These are phyloP conservation scores for Apamea sordens DNA, from an alignment of 2,888 invertebrate genomes.

Conservation along the genomic window DNA sequence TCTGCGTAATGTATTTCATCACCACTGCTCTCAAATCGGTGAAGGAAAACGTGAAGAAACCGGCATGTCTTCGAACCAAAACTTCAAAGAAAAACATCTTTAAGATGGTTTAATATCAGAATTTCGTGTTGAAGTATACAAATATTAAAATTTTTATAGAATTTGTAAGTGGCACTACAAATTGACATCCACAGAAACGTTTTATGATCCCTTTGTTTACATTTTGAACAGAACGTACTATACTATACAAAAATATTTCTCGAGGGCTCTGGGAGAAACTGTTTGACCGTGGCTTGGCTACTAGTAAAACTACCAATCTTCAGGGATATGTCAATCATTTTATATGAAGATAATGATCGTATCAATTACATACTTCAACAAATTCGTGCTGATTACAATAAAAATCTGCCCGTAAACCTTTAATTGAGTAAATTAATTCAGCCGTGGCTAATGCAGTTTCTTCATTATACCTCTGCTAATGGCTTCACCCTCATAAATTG, in stretches of 20 bases:
- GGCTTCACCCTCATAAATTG: conserved; percentile 5
- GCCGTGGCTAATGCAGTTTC: conserved; percentile 12
- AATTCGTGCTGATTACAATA: neutral
- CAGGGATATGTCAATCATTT: neutral
- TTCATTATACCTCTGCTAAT: neutral
- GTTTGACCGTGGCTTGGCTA: neutral
- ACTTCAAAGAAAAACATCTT: neutral
- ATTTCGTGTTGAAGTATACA: neutral
- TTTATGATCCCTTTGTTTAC: neutral
- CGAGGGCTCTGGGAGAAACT: neutral
- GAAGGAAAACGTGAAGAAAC: no score
- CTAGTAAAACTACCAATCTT: neutral
- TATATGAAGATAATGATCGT: neutral
- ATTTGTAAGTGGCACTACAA: neutral
- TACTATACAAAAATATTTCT: neutral
- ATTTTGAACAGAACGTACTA: neutral
- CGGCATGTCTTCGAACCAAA: no score
- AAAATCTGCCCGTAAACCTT: neutral
- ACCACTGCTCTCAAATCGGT: no score
- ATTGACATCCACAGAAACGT: neutral
- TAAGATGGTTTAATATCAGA: neutral
- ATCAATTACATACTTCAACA: neutral
- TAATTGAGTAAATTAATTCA: conserved; percentile 12
- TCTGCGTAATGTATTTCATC: no score
- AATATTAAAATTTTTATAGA: neutral